Percentiles rank a stretch among this genome's conserved stretches.
These are phyloP conservation scores for Galemys pyrenaicus DNA, from an alignment of 2,113 vertebrate genomes.

Conservation along the genomic window DNA sequence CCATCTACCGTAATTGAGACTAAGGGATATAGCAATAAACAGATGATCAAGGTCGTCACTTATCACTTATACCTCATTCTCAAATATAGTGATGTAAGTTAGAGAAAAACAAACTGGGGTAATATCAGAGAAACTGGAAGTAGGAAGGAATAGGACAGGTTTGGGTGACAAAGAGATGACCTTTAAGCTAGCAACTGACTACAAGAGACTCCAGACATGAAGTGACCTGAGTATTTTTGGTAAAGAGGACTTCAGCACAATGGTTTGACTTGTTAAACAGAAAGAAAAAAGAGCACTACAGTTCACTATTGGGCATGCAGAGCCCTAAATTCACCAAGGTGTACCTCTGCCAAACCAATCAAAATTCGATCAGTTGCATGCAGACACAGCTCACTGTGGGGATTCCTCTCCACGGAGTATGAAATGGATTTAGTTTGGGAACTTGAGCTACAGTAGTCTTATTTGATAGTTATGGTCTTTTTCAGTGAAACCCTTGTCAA, in stretches of 20 bases:
- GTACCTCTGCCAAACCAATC: background rate
- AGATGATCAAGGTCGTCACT: background rate
- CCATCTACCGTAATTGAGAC: background rate
- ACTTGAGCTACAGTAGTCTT: background rate
- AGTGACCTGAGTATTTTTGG: background rate
- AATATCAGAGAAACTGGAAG: background rate
- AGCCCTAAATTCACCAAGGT: background rate
- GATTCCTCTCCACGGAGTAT: background rate
- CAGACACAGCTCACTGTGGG: background rate
- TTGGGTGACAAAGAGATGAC: background rate
- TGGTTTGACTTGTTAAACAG: background rate
- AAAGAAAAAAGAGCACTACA: background rate
- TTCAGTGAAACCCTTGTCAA: conserved; percentile 4
- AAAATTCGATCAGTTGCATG: background rate
- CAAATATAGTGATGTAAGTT: background rate
- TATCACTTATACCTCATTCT: background rate
- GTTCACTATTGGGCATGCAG: background rate
- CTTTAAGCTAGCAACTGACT: background rate
- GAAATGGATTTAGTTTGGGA: background rate
- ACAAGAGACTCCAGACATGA: background rate
- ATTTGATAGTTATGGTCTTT: background rate
- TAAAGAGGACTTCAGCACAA: background rate
- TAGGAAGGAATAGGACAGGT: background rate
- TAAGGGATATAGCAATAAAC: background rate
- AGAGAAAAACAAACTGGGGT: background rate